Conservation (phyloP, 2,888 invertebrate genomes). For the Ecliptopera silaceata region DNA sequence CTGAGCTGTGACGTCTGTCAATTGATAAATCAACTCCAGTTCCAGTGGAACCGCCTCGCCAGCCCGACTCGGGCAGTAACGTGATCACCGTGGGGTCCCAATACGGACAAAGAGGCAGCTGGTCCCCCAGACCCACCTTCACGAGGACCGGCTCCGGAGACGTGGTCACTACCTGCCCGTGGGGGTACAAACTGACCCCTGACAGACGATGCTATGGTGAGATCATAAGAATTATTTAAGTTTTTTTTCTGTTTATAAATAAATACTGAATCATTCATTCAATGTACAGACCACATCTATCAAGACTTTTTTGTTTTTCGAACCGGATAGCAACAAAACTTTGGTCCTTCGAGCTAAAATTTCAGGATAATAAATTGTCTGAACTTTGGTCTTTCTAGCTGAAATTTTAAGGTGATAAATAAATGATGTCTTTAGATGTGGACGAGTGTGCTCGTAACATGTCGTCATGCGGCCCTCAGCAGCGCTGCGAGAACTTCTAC, state of each 20-base stretch:
- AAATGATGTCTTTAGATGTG: conserved; percentile 83
- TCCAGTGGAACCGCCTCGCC: conserved; percentile 32
- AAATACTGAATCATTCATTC: no score
- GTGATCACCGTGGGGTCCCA: conserved; percentile 75
- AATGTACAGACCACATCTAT: no score
- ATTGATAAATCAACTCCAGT: conserved; percentile 17
- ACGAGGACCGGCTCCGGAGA: conserved; percentile 50
- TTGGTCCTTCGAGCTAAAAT: neutral
- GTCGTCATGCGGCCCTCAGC: conserved; percentile 89
- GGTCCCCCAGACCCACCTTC: conserved; percentile 56
- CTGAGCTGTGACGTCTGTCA: no score
- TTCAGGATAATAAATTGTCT: no score
- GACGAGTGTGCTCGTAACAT: conserved; percentile 91
- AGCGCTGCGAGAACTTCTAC: conserved; percentile 92
- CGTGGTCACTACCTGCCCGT: conserved; percentile 84
- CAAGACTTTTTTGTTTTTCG: neutral
- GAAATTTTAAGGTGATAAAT: neutral
- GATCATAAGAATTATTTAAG: conserved; percentile 11
- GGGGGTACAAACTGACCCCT: conserved; percentile 88
- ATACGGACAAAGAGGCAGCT: conserved; percentile 67
- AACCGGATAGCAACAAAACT: neutral
- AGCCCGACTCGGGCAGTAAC: conserved; percentile 48
- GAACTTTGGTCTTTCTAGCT: neutral
- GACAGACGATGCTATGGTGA: conserved; percentile 86
- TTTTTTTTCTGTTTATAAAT: no score